Base-by-base conservation (phyloP, 2,113 vertebrate genomes). In the Podilymbus podiceps region DNA sequence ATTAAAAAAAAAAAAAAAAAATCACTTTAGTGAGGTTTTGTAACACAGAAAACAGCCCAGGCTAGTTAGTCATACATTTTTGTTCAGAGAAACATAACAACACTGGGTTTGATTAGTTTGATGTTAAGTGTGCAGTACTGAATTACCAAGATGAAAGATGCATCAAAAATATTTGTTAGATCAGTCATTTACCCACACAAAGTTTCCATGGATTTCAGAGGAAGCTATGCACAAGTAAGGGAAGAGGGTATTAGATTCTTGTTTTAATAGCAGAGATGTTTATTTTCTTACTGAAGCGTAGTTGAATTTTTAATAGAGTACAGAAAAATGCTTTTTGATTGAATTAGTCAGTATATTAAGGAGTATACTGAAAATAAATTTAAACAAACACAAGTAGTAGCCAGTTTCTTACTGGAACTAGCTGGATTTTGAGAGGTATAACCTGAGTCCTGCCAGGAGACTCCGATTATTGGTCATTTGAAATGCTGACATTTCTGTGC, bases 271-370 rank as follows among this genome's bases (percentile, higher is more conserved):
- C 44, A 47, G 83, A 66, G 7, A 4, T 12, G 10, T 72, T 38
- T 6, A 4, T 72, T 86, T 49, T 59, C 33, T 73, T 35, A 21
- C 0, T 2, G 46, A 82, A 55, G 20, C 6, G 0, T 9, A 72
- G 30, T 33, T 85, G 76, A 52, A 25, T 40, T 84, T 77, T 46
- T 71, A 63, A 35, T 15, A 66, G 55, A 50, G 22, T 35, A 33
- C 15, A 8, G 27, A 42, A 20, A 69, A 12, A 15, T 62, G 38
- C 1, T 64, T 81, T 90, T 55, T 78, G 15, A 58, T 86, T 56
- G 22, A 63, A 72, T 84, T 63, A 44, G 20, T 33, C 28, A 18
- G 13, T n/a, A 7, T 40, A 13, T 67, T 55, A 52, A 77, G 22
- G 35, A 74, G 13, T 46, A 35, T 25, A 30, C 11, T 72, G 30